Conservation (phyloP, 2,888 invertebrate species). For the Cephalotes varians region DNA sequence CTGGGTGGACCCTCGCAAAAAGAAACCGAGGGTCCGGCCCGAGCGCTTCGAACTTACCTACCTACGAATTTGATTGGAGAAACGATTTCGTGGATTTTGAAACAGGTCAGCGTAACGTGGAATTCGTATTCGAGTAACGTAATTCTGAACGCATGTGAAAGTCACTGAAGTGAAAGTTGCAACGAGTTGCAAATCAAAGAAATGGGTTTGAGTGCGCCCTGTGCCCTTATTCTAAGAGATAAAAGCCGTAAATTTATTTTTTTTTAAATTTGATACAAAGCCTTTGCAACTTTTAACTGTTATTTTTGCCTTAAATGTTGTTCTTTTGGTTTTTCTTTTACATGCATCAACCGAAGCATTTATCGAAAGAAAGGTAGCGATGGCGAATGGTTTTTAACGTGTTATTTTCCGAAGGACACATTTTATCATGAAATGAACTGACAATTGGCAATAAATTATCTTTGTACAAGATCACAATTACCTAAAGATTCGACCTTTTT, state of each 20-base stretch:
- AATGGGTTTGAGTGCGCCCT: background rate
- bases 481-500: background rate
- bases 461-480: background rate
- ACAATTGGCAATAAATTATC: background rate
- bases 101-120: conserved; percentile 28
- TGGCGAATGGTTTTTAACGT: background rate
- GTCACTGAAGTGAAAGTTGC: background rate
- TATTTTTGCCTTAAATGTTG: background rate
- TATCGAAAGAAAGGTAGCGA: background rate
- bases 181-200: background rate
- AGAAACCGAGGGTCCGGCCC: conserved; percentile 58
- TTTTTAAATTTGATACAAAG: background rate
- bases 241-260: background rate
- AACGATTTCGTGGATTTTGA: conserved; percentile 51
- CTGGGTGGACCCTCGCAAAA: conserved; percentile 62
- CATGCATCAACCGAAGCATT: background rate
- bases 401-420: background rate
- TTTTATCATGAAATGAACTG: background rate
- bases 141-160: background rate
- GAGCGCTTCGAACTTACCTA: conserved; percentile 62
- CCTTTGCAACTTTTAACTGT: background rate
- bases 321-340: background rate
- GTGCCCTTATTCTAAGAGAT: background rate
- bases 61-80: conserved; percentile 25
- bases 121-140: conserved; percentile 23